Conservation (phyloP, 2,888 invertebrate genomes). For the Stenodera caucasica region DNA sequence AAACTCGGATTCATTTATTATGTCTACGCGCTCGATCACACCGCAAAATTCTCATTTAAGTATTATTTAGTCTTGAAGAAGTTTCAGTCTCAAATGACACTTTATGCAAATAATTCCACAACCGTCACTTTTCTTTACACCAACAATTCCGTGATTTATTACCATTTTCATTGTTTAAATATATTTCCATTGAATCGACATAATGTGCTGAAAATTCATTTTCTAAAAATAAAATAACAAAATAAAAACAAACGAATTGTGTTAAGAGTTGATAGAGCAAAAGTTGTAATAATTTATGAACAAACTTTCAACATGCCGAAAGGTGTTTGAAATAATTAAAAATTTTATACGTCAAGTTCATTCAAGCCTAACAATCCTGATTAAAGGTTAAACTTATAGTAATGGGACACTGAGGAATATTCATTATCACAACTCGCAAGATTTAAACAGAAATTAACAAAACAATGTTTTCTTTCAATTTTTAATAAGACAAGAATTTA, state of each 20-base stretch:
- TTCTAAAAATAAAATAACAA: no score
- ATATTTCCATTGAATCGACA: not conserved
- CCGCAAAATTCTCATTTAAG: not conserved
- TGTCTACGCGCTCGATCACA: not conserved
- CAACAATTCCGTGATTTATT: constrained; percentile 11
- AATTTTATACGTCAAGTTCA: not conserved
- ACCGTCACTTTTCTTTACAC: not conserved
- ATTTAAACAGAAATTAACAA: not conserved
- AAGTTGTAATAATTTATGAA: not conserved
- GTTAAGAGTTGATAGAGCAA: not conserved
- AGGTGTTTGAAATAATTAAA: constrained; percentile 5
- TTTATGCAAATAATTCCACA: constrained; percentile 7
- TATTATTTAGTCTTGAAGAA: constrained; percentile 1
- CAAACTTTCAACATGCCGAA: not conserved
- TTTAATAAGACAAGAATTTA: not conserved
- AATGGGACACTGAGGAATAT: not conserved
- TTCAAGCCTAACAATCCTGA: not conserved
- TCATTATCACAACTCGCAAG: not conserved
- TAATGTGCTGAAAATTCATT: no score
- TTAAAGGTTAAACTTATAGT: not conserved
- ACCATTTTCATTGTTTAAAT: not conserved
- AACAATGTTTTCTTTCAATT: not conserved
- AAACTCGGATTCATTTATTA: not conserved
- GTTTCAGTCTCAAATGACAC: constrained; percentile 3
- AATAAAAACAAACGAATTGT: no score